Evolutionary conservation across 2,113 vertebrate species (phyloP).

Genomic region (Oreocharis arfaki): DNA sequence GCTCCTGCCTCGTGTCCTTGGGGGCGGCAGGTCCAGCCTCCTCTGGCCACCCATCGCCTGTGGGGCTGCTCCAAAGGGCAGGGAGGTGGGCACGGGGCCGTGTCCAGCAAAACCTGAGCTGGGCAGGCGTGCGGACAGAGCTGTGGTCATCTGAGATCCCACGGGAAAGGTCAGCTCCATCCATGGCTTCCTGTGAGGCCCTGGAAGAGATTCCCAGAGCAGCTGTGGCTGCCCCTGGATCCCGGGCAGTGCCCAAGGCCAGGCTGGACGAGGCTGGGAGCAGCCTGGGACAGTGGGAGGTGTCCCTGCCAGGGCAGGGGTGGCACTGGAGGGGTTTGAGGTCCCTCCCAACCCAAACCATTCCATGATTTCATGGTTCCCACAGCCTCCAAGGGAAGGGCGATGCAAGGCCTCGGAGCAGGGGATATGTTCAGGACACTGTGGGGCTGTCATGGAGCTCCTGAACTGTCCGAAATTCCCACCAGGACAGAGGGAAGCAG

Average conservation of each 20-base stretch:
- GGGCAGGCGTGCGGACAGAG: not conserved
- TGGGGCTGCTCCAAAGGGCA: not conserved
- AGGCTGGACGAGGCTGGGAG: not conserved
- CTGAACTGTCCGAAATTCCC: not conserved
- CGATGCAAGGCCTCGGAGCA: not conserved
- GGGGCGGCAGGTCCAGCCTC: not conserved
- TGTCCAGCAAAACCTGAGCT: not conserved
- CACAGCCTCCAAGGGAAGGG: not conserved
- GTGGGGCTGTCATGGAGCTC: rapidly evolving
- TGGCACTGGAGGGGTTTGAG: not conserved
- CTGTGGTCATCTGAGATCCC: rapidly evolving
- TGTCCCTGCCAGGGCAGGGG: not conserved
- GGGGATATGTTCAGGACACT: not conserved
- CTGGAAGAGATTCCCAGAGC: not conserved
- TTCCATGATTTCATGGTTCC: not conserved
- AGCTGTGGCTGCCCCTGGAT: not conserved
- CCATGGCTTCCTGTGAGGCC: not conserved
- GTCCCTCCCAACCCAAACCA: not conserved
- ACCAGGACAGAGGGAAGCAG: not conserved
- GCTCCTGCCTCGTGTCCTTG: rapidly evolving
- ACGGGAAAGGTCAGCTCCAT: not conserved
- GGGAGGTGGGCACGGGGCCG: not conserved
- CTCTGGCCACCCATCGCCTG: rapidly evolving
- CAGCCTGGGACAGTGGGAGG: rapidly evolving
- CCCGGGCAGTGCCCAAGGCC: not conserved